Conservation (phyloP, 2,113 vertebrate genomes). For the Edolisoma coerulescens region DNA sequence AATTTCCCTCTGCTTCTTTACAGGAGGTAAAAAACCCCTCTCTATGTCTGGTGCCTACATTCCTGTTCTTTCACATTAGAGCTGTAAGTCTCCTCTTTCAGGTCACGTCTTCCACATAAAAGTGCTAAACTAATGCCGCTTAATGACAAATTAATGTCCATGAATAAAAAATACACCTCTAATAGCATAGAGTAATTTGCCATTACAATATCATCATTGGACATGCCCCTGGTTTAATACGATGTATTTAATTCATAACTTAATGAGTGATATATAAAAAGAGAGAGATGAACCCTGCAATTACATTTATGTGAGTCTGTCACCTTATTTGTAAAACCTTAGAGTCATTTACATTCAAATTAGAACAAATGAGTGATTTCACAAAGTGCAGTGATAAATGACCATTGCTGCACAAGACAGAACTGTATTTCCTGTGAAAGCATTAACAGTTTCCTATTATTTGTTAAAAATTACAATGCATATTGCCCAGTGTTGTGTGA, state of each 20-base stretch:
- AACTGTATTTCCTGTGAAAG: slow-evolving; percentile 81
- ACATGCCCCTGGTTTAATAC: slow-evolving; percentile 90
- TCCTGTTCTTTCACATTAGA: slow-evolving; percentile 58
- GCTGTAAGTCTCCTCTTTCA: slow-evolving; percentile 77
- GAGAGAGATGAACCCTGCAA: slow-evolving; percentile 87
- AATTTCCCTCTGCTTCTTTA: background rate
- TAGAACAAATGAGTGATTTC: slow-evolving; percentile 89
- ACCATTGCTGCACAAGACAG: slow-evolving; percentile 75
- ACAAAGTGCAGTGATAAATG: slow-evolving; percentile 85
- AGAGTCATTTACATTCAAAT: slow-evolving; percentile 91
- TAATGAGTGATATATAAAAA: slow-evolving; percentile 91
- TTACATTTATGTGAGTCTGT: slow-evolving; percentile 90
- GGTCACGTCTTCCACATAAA: slow-evolving; percentile 85
- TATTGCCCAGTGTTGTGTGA: slow-evolving; percentile 83
- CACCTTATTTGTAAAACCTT: slow-evolving; percentile 91
- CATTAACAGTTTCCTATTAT: slow-evolving; percentile 82
- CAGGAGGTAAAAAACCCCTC: background rate
- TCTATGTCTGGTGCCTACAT: slow-evolving; percentile 22
- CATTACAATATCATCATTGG: slow-evolving; percentile 91
- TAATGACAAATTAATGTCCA: slow-evolving; percentile 91
- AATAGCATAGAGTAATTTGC: slow-evolving; percentile 88
- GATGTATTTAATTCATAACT: slow-evolving; percentile 92
- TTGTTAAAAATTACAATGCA: slow-evolving; percentile 85
- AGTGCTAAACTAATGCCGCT: slow-evolving; percentile 87
- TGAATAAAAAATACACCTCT: slow-evolving; percentile 90